These are phyloP conservation scores for Rafetus swinhoei DNA, from an alignment of 2,113 vertebrate species.

Conservation along the genomic window DNA sequence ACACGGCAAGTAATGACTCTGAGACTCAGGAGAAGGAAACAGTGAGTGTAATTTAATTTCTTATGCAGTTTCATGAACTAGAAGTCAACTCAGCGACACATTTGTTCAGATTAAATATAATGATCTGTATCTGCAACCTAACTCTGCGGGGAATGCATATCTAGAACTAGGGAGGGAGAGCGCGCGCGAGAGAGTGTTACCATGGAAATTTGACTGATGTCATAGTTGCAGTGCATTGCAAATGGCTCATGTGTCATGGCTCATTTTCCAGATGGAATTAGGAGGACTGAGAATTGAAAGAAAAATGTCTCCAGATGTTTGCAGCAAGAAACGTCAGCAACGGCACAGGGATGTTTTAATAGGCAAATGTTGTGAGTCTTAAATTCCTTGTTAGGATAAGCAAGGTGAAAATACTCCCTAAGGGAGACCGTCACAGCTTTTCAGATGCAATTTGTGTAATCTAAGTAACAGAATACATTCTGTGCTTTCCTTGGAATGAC, in stretches of 20 bases:
- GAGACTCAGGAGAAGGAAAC: slow-evolving; percentile 39
- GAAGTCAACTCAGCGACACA: slow-evolving; percentile 53
- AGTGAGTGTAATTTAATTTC: slow-evolving; percentile 59
- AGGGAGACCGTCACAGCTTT: not conserved
- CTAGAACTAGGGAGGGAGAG: slow-evolving; percentile 21
- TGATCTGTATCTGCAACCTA: slow-evolving; percentile 37
- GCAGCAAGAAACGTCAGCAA: not conserved
- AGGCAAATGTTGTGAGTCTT: not conserved
- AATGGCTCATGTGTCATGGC: slow-evolving; percentile 54
- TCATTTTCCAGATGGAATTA: slow-evolving; percentile 50
- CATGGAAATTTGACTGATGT: slow-evolving; percentile 61
- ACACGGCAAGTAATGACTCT: slow-evolving; percentile 18
- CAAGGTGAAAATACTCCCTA: not conserved
- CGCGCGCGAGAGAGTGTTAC: slow-evolving; percentile 35
- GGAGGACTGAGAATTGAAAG: slow-evolving; percentile 5
- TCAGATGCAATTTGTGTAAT: fast-evolving
- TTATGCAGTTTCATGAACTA: slow-evolving; percentile 28
- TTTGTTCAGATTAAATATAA: slow-evolving; percentile 59
- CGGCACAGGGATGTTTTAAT: not conserved
- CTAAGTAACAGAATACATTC: not conserved
- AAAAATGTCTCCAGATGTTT: not conserved
- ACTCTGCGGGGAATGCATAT: slow-evolving; percentile 26
- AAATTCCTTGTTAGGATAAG: not conserved
- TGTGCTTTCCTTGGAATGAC: not conserved
- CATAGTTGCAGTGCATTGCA: not conserved